Percentiles rank a stretch among this genome's conserved stretches.
These are phyloP conservation scores for Spilosoma lubricipeda DNA, from an alignment of 2,888 invertebrate genomes.

Conservation along the genomic window DNA sequence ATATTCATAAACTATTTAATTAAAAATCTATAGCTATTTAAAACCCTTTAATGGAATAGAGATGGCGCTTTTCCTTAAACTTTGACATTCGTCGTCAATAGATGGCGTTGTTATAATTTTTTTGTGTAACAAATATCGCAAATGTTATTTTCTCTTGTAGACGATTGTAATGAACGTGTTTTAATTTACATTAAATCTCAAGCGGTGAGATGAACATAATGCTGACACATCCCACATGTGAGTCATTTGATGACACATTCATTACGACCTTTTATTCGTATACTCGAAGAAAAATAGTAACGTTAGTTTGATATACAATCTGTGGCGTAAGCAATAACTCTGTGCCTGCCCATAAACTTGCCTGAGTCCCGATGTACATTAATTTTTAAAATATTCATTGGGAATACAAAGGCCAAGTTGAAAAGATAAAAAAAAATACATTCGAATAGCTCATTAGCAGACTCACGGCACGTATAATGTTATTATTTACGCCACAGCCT, in stretches of 20 bases:
- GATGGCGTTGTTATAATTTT: background rate
- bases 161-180: background rate
- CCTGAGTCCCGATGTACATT: too few relatives aligned
- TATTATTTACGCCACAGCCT: too few relatives aligned
- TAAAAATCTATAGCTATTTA: slow-evolving; percentile 9
- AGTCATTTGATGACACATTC: background rate
- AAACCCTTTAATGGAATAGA: background rate
- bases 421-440: too few relatives aligned
- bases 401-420: too few relatives aligned
- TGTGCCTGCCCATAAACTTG: too few relatives aligned
- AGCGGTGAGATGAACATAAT: background rate
- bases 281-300: too few relatives aligned
- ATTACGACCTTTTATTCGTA: background rate
- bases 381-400: too few relatives aligned
- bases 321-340: too few relatives aligned
- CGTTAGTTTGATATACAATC: background rate
- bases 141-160: background rate
- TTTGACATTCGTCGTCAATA: background rate
- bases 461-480: too few relatives aligned
- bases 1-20: slow-evolving; percentile 34
- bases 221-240: background rate
- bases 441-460: too few relatives aligned
- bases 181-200: background rate
- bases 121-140: background rate
- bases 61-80: slow-evolving; percentile 4